A percentile compares a stretch with the other conserved stretches of the same genome.
Evolutionary conservation across 30 jellyfish, hydroid and myxozoan genomes (phyloP).

Genomic region (Sanderia malayensis): DNA sequence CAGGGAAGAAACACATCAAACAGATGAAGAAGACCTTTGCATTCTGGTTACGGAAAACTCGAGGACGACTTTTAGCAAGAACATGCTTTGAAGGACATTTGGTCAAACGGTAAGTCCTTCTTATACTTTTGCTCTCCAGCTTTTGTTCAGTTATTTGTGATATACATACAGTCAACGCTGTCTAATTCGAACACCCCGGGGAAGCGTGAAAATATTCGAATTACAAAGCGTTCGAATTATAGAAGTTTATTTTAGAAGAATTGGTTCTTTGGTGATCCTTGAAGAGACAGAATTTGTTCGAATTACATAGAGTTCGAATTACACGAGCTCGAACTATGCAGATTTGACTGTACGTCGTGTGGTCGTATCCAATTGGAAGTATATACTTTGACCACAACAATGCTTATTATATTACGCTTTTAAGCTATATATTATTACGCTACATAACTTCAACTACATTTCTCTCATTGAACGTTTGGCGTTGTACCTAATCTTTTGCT

Average conservation of each 20-base stretch:
- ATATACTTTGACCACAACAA: neutral
- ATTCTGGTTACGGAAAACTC: constrained; percentile 32
- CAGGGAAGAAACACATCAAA: constrained; percentile 10
- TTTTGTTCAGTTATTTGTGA: neutral
- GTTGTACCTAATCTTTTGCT: neutral
- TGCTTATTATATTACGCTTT: neutral
- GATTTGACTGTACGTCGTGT: too few relatives aligned
- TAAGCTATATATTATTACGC: too few relatives aligned
- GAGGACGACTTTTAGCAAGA: constrained; percentile 46
- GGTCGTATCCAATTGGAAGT: neutral
- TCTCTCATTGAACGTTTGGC: neutral
- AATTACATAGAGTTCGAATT: too few relatives aligned
- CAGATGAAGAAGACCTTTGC: constrained; percentile 26
- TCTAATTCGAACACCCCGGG: too few relatives aligned
- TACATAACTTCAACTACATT: neutral
- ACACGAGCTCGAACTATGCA: too few relatives aligned
- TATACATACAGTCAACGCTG: too few relatives aligned
- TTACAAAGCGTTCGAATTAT: too few relatives aligned
- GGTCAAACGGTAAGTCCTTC: constrained; percentile 36
- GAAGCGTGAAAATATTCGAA: too few relatives aligned
- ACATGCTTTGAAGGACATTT: constrained; percentile 47
- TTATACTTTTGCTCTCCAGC: too few relatives aligned
- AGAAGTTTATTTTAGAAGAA: too few relatives aligned
- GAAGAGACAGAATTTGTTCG: too few relatives aligned
- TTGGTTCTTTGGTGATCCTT: too few relatives aligned